phyloP scores from a whole-genome alignment of 2,113 vertebrate species.

The Orcinus orca region DNA sequence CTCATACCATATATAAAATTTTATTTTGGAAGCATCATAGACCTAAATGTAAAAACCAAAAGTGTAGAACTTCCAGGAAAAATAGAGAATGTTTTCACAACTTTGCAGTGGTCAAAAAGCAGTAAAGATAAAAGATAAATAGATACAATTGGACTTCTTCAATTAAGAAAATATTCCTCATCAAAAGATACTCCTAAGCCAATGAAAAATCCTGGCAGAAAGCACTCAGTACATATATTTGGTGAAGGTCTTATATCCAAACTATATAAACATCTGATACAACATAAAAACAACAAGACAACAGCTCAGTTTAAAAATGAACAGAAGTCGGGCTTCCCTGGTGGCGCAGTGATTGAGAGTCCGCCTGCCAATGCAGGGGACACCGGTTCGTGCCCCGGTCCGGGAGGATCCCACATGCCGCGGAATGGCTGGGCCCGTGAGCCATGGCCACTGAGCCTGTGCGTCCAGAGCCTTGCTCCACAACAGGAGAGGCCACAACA shows the following conservation, averaged over 20 bases:
- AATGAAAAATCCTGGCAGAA: background rate
- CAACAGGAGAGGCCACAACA: too few relatives aligned
- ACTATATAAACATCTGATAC: background rate
- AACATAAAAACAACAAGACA: background rate
- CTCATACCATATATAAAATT: background rate
- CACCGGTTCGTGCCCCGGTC: too few relatives aligned
- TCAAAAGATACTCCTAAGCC: background rate
- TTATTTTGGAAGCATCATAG: background rate
- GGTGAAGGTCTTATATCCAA: background rate
- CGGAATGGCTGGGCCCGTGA: too few relatives aligned
- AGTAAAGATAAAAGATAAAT: background rate
- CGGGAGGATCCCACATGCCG: too few relatives aligned
- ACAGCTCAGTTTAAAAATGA: background rate
- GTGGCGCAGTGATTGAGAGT: too few relatives aligned
- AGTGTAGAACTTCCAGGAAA: background rate
- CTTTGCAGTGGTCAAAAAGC: background rate
- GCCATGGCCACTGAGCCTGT: too few relatives aligned
- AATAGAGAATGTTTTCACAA: background rate
- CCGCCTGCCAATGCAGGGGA: too few relatives aligned
- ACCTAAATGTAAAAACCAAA: background rate
- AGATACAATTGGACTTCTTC: background rate
- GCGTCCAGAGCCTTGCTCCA: too few relatives aligned
- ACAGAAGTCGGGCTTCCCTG: too few relatives aligned
- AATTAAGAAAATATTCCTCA: background rate
- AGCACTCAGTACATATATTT: background rate